A percentile compares a stretch with the other conserved stretches of the same genome.
phyloP scores from a whole-genome alignment of 1,140 invertebrate species.

The Caerostris extrusa region DNA sequence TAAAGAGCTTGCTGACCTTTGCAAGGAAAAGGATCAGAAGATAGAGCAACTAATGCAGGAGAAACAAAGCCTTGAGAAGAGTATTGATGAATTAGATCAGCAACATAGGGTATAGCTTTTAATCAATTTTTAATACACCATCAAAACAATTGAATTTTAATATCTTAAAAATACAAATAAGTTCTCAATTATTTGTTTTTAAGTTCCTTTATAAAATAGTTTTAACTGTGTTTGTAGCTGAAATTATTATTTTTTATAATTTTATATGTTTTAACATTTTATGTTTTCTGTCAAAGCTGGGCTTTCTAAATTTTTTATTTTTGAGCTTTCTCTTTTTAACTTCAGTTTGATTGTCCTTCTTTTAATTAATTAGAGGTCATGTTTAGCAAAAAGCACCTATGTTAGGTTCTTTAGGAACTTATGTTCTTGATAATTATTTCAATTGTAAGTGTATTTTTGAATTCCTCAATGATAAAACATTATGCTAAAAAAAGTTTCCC shows the following conservation, averaged over 20 bases:
- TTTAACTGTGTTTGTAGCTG: not conserved
- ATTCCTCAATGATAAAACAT: too few species aligned
- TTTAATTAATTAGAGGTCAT: too few species aligned
- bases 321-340: too few species aligned
- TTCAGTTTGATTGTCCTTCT: too few species aligned
- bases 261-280: not conserved
- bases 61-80: conserved; percentile 81
- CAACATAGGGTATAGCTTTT: conserved; percentile 85
- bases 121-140: not conserved
- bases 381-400: too few species aligned
- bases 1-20: conserved; percentile 57
- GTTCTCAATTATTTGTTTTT: not conserved
- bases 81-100: conserved; percentile 87
- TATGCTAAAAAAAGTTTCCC: too few species aligned
- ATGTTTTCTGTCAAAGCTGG: not conserved
- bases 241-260: not conserved
- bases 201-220: not conserved
- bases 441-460: too few species aligned
- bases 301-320: not conserved
- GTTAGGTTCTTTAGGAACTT: too few species aligned
- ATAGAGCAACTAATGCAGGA: conserved; percentile 83
- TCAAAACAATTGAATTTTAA: not conserved
- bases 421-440: too few species aligned
- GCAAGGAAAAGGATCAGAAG: conserved; percentile 80
- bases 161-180: not conserved